Evolutionary conservation across 2,113 vertebrate genomes (phyloP).

Genomic region (Hydropotes inermis): DNA sequence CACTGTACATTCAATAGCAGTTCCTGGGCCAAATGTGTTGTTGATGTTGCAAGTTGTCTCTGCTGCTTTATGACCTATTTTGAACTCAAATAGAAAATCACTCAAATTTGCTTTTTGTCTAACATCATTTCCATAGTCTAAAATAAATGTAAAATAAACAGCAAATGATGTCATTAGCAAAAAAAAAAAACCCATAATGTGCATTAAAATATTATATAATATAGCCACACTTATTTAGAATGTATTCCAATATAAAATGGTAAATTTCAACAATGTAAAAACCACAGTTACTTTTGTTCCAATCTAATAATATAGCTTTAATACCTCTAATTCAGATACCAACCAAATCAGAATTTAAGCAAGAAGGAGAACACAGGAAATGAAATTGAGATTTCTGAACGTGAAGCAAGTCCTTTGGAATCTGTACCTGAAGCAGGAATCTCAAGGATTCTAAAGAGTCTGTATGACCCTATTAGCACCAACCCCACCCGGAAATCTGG

Average conservation of each 20-base stretch:
- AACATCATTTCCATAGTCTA: neutral
- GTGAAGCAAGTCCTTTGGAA: conserved; percentile 66
- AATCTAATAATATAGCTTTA: neutral
- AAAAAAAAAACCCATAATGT: neutral
- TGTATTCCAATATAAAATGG: neutral
- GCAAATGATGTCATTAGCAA: neutral
- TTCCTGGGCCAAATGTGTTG: neutral
- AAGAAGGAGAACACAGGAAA: conserved; percentile 75
- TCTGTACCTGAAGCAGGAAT: conserved; percentile 43
- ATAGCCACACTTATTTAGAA: neutral
- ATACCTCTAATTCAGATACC: conserved; percentile 83
- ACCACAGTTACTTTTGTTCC: neutral
- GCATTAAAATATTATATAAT: neutral
- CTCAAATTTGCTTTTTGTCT: neutral
- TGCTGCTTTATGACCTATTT: neutral
- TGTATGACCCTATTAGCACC: conserved; percentile 69
- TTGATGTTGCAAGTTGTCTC: neutral
- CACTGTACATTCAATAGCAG: neutral
- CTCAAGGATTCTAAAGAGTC: conserved; percentile 46
- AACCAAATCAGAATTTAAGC: conserved; percentile 81
- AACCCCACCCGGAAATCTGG: conserved; percentile 84
- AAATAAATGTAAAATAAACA: neutral
- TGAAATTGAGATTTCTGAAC: conserved; percentile 79
- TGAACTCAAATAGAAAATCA: neutral
- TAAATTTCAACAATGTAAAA: neutral